Evolutionary conservation across 1,140 invertebrate genomes (phyloP).

Genomic region (Pristionchus pacificus): DNA sequence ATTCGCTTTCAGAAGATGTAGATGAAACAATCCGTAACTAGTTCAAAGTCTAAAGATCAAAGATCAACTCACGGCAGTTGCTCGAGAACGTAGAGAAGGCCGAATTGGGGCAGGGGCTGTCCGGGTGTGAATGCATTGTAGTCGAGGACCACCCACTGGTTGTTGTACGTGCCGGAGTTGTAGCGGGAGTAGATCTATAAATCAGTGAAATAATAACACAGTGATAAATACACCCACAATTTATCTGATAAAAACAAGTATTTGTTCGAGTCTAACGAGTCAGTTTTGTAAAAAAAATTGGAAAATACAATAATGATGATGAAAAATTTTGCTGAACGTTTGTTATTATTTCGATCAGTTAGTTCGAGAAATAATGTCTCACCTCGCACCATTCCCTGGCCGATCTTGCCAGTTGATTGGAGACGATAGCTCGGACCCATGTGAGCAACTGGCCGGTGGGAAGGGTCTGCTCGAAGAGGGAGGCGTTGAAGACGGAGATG

Average conservation of each 20-base stretch:
- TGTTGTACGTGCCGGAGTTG: conserved; percentile 77
- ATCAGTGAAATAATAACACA: no score
- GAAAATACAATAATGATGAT: no score
- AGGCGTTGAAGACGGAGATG: conserved; percentile 68
- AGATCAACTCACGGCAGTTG: conserved; percentile 71
- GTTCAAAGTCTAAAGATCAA: neutral
- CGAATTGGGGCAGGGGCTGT: conserved; percentile 61
- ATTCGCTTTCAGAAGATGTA: no score
- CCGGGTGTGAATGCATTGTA: conserved; percentile 66
- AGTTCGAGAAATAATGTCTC: no score
- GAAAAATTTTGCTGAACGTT: no score
- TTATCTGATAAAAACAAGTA: no score
- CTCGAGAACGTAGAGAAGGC: conserved; percentile 73
- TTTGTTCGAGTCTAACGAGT: no score
- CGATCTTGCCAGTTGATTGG: conserved; percentile 73
- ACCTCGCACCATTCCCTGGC: conserved; percentile 69
- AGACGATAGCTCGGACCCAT: conserved; percentile 73
- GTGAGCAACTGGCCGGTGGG: conserved; percentile 68
- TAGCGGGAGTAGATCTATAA: conserved; percentile 59
- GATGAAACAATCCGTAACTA: neutral
- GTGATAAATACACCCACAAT: no score
- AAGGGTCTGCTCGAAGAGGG: conserved; percentile 64
- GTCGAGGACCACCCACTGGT: conserved; percentile 82
- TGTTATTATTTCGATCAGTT: no score
- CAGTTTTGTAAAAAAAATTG: no score